A percentile compares a stretch with the other conserved stretches of the same genome.
Evolutionary conservation across 1,140 invertebrate species (phyloP).

Genomic region (Charaxes varanes): DNA sequence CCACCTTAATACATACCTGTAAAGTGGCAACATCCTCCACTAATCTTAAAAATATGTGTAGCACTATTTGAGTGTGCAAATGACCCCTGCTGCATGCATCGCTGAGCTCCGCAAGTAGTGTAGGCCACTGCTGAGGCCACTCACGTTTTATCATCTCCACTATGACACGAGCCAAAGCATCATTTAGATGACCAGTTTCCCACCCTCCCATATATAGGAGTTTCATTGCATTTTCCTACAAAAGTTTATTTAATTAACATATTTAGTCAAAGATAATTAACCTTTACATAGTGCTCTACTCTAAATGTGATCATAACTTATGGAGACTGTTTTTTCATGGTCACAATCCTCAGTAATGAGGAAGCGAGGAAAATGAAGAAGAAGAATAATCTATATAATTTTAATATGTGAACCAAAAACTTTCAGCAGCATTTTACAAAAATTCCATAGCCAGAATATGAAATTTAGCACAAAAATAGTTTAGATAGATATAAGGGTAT

Average conservation of each 20-base stretch:
- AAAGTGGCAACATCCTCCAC: constrained; percentile 93
- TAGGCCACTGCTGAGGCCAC: constrained; percentile 97
- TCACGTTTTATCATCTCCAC: constrained; percentile 96
- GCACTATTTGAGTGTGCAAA: constrained; percentile 89
- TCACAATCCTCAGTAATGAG: not conserved
- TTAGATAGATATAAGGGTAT: no score
- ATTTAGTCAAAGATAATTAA: not conserved
- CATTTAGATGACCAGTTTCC: constrained; percentile 85
- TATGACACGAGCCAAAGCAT: constrained; percentile 89
- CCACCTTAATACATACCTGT: constrained; percentile 76
- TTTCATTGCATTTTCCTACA: constrained; percentile 87
- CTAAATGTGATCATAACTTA: no score
- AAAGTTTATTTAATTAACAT: no score
- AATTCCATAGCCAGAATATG: no score
- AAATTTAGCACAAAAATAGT: no score
- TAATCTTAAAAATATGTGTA: constrained; percentile 88
- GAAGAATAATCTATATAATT: no score
- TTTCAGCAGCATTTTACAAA: no score
- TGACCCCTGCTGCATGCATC: constrained; percentile 86
- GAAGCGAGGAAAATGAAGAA: no score
- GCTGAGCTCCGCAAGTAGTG: constrained; percentile 85
- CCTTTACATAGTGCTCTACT: no score
- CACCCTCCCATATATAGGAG: constrained; percentile 82
- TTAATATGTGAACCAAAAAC: no score
- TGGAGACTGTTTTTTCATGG: no score